Base-by-base conservation (phyloP, 2,888 invertebrate species). In the Strigamia maritima region DNA sequence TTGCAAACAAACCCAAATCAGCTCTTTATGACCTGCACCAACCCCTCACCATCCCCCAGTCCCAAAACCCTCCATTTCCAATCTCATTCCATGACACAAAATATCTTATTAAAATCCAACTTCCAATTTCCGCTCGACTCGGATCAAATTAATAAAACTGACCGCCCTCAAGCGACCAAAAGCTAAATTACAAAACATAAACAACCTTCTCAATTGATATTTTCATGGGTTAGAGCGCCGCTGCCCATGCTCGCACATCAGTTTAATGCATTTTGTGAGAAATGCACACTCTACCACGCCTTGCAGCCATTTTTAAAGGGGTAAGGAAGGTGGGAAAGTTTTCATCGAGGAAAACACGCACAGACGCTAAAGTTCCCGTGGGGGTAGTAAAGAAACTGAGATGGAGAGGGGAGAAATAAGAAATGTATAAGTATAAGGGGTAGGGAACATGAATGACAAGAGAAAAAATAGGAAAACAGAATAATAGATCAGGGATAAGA, bases 1-100 rank as follows among this genome's bases (percentile, higher is more conserved):
- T 60, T 60, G 60, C 60, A 60, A 60, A 60, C 60, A 60, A 60
- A 60, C 60, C 60, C 60, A 60, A 60, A 60, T 60, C 60, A 16
- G 16, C 19, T 22, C 60, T 60, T 60, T 60, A 60, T 60, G 24
- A n/a, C 60, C 24, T n/a, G 1, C 60, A 10, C 19, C 60, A 60
- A 10, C 2, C 60, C 60, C 54, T 19, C 24, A 19, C 60, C 60
- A 12, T 3, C 60, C 8, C 60, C 2, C 2, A 19, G 2, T 6
- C 60, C 2, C 2, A 19, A 19, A 44, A 2, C 40, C 40, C 40
- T 16, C 40, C 16, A 10, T 44, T 16, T 14, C 12, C 40, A 44
- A 44, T 44, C 40, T 44, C 12, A 44, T 44, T 44, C 12, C 40
- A 10, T 10, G 40, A 44, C 40, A 44, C 40, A 44, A 60, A 60